Evolutionary conservation across 2,113 vertebrate genomes (phyloP), one percentile per base, ranked within the genome.

Genomic region (Merops nubicus): DNA sequence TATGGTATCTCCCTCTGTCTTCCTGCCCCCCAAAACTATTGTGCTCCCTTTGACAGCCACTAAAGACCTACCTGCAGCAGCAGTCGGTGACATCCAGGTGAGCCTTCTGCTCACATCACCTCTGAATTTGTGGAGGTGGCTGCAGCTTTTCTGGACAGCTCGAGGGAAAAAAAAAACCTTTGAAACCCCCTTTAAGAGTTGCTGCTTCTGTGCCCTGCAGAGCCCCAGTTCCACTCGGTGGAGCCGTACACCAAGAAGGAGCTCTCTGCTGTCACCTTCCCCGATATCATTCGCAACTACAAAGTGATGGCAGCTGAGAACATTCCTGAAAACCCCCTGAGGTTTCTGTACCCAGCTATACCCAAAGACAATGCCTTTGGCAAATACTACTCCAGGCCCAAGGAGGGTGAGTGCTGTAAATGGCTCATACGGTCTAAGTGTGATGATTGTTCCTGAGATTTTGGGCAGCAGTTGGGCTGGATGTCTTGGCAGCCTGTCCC

Each of bases 261-360:
- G 88, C 98, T 99, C 60, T 97, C 98, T 3, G 99, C 99, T 3
- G 99, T 99, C 16, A 98, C 99, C 1, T 99, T 99, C 94, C 98
- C 99, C 0, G 99, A 99, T 93, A 99, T 99, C 95, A 99, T 99
- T 92, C 99, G 99, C 47, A 99, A 99, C 81, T 99, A 99, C 97
- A 99, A 99, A 96, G 99, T 99, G 93, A 99, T 99, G 99, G 99
- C 99, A 0, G 99, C 98, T 0, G 99, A 99, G 40, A 99, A 99
- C 92, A 99, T 99, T 81, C 99, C 99, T 0, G 99, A 99, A 86
- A 99, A 99, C 89, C 99, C 99, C 2, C 98, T 99, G 80, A 98
- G 98, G 51, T 99, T 98, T 96, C 98, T 99, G 42, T 99, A 98
- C 97, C 99, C 99, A 3, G 59, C 98, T 53, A 98, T 98, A 36